Base-by-base conservation (phyloP, 1,140 invertebrate genomes). In the Drosophila takahashii region DNA sequence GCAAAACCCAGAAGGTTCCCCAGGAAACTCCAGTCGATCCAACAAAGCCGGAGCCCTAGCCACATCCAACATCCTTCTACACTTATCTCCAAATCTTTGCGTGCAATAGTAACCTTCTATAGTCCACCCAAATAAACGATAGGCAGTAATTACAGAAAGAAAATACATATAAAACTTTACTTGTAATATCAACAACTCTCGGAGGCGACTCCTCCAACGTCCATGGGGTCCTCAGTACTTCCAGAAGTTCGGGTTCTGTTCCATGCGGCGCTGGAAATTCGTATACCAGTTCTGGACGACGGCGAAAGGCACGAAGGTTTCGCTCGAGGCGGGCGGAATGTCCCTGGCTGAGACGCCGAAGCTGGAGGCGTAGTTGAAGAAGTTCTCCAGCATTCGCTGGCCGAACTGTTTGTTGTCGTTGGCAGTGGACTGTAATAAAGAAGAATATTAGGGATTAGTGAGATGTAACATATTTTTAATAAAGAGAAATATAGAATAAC, bases 211-310 rank as follows among this genome's bases (percentile, higher is more conserved):
- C 11, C 36, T n/a, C 8, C n/a, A 29, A 13, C n/a, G 34, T 39
- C 27, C 32, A 22, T 26, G 9, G 9, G 6, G 11, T 37, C 11
- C 16, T 76, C 54, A 92, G 34, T 91, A 94, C 91, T 96, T 97
- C 98, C 98, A 99, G 92, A 99, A 99, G 90, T 98, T 96, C 2
- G 98, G 98, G 93, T 99, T 98, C 74, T 97, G 95, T 85, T 96
- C 95, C 58, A 99, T 93, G 77, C 97, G 94, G 86, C 98, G 93
- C 83, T 98, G 95, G 90, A 99, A 99, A 83, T 96, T 99, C 64
- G 96, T 95, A 90, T 97, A 99, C 98, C 98, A 99, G 44, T 95
- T 96, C 90, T 98, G 96, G 7, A 99, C 93, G 0, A 95, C 95
- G 47, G 95, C 96, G 16, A 99, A 92, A 0, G 98, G 98, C 34